phyloP scores from a whole-genome alignment of 2,797 vertebrate species.

The Danio tinwini region DNA sequence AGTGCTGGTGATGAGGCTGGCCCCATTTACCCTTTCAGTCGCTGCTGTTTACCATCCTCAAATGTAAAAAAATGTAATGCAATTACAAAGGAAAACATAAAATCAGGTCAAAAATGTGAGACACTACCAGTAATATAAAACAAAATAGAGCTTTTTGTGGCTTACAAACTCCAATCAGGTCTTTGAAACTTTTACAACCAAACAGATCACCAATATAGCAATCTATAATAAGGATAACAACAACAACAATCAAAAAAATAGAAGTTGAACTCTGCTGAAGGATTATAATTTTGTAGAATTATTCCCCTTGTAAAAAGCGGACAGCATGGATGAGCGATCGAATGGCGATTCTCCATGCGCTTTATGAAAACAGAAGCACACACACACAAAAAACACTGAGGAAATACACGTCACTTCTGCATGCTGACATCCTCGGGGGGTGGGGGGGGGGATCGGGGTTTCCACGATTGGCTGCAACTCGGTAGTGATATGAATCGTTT shows the following conservation, averaged over 20 bases:
- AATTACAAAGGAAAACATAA: conserved; percentile 23
- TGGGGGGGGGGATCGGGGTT: background rate
- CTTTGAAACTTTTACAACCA: background rate
- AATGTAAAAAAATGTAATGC: conserved; percentile 49
- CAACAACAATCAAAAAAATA: background rate
- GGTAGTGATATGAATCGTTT: conserved; percentile 47
- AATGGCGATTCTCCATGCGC: conserved; percentile 40
- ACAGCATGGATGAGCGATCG: conserved; percentile 47
- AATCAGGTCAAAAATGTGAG: conserved; percentile 46
- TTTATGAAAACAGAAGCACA: background rate
- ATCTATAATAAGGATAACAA: background rate
- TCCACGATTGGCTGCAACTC: background rate
- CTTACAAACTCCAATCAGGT: background rate
- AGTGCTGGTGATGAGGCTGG: conserved; percentile 75
- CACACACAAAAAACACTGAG: background rate
- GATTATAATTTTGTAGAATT: background rate
- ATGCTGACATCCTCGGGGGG: conserved; percentile 25
- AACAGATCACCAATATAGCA: conserved; percentile 9
- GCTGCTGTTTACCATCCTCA: conserved; percentile 61
- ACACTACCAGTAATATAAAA: background rate
- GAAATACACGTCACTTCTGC: conserved; percentile 21
- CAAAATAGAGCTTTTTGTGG: background rate
- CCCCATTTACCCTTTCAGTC: conserved; percentile 50
- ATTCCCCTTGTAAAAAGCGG: background rate
- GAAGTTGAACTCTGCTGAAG: conserved; percentile 2